These are phyloP conservation scores for Drosophila elegans DNA, from an alignment of 1,140 invertebrate species.

Conservation along the genomic window DNA sequence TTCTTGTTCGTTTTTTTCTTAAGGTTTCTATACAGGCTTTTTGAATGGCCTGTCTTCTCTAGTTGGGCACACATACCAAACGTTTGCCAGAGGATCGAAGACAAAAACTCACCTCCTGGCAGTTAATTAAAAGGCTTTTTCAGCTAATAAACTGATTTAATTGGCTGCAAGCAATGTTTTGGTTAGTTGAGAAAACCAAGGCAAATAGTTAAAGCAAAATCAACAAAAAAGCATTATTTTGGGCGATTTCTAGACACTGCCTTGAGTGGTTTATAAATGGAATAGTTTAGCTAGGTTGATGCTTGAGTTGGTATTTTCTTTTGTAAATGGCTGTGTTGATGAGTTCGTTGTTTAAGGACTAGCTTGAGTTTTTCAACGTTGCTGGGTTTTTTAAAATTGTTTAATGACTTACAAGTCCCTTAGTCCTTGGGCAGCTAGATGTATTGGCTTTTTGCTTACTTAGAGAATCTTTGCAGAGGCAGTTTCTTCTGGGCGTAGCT, in stretches of 20 bases:
- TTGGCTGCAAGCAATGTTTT: conserved; percentile 47
- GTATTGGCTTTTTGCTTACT: neutral
- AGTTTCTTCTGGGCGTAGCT: conserved; percentile 30
- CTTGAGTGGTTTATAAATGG: neutral
- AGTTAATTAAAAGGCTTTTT: conserved; percentile 33
- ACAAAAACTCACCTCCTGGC: conserved; percentile 50
- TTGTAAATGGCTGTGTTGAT: neutral
- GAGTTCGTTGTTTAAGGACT: neutral
- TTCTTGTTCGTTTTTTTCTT: conserved; percentile 5
- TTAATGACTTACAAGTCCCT: neutral
- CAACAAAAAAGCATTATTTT: neutral
- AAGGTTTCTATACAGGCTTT: conserved; percentile 12
- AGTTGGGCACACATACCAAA: conserved; percentile 1
- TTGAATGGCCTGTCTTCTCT: conserved; percentile 1
- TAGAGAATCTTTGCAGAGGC: conserved; percentile 42
- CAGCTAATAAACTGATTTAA: conserved; percentile 19
- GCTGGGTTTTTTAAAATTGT: neutral
- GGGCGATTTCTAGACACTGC: conserved; percentile 35
- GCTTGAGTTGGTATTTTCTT: conserved; percentile 8
- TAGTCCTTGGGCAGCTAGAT: neutral
- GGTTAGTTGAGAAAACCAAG: conserved; percentile 9
- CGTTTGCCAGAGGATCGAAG: conserved; percentile 8
- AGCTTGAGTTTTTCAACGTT: conserved; percentile 11
- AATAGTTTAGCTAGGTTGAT: neutral
- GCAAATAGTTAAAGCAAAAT: conserved; percentile 15